These are phyloP conservation scores for Paedocypris sp. DNA, from an alignment of 2,113 vertebrate genomes.

Conservation along the genomic window DNA sequence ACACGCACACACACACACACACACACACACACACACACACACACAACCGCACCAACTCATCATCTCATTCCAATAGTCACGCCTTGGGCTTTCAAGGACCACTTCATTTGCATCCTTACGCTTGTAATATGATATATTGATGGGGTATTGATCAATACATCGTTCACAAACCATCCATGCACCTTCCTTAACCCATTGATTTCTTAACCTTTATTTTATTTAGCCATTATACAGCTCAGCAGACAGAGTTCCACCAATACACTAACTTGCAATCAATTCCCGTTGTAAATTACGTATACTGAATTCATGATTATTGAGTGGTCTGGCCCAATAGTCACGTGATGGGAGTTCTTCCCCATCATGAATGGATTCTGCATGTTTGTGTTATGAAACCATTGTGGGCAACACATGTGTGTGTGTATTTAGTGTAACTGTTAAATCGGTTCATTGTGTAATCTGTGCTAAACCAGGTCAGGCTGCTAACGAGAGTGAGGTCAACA, in stretches of 20 bases:
- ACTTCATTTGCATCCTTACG: conserved; percentile 5
- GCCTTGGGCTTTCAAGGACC: neutral
- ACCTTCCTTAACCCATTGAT: neutral
- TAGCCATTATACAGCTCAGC: neutral
- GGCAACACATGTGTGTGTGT: neutral
- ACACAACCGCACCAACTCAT: neutral
- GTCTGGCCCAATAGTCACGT: too few relatives aligned
- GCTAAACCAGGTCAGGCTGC: neutral
- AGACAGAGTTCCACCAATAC: too few relatives aligned
- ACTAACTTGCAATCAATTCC: too few relatives aligned
- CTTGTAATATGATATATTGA: conserved; percentile 1
- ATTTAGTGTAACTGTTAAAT: neutral
- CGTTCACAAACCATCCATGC: neutral
- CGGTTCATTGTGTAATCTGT: neutral
- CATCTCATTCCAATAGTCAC: neutral
- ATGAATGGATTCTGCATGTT: neutral
- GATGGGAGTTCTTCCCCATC: neutral
- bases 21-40: too few relatives aligned
- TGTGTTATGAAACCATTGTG: neutral
- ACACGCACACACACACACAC: too few relatives aligned
- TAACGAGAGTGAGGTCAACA: neutral
- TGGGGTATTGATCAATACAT: neutral
- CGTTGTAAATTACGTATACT: too few relatives aligned
- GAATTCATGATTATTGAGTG: too few relatives aligned
- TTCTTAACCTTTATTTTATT: neutral